Evolutionary conservation across 2,113 vertebrate genomes (phyloP).

Genomic region (Notechis scutatus): DNA sequence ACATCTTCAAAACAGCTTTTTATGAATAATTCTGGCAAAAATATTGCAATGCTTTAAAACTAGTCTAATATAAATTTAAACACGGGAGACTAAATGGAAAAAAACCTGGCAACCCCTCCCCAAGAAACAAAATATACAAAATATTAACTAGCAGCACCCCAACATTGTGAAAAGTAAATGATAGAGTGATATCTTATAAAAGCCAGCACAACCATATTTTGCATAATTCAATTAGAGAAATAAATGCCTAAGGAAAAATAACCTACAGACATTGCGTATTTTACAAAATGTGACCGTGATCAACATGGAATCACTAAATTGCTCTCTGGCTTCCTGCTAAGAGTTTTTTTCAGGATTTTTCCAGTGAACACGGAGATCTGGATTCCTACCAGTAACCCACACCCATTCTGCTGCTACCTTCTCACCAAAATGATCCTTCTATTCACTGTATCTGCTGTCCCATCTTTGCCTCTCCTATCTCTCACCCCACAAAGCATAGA

Average conservation of each 20-base stretch:
- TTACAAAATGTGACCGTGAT: background rate
- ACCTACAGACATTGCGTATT: too few species aligned
- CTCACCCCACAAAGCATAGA: background rate
- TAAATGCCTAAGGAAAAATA: background rate
- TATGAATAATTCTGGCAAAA: background rate
- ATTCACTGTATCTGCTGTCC: background rate
- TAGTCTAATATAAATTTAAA: background rate
- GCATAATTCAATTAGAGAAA: background rate
- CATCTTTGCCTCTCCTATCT: background rate
- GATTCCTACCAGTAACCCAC: background rate
- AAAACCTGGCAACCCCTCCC: background rate
- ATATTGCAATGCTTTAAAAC: background rate
- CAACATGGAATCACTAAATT: background rate
- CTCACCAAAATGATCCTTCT: background rate
- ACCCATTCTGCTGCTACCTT: background rate
- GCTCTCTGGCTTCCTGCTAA: background rate
- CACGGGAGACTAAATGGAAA: background rate
- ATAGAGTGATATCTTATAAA: background rate
- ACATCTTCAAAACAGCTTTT: background rate
- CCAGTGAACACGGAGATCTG: background rate
- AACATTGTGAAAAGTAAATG: background rate
- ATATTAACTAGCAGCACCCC: background rate
- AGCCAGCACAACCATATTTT: background rate
- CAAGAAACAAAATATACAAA: background rate
- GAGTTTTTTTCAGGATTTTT: background rate